Base-by-base conservation (phyloP, 1,140 invertebrate genomes). In the Aphelenchoides fujianensis region DNA sequence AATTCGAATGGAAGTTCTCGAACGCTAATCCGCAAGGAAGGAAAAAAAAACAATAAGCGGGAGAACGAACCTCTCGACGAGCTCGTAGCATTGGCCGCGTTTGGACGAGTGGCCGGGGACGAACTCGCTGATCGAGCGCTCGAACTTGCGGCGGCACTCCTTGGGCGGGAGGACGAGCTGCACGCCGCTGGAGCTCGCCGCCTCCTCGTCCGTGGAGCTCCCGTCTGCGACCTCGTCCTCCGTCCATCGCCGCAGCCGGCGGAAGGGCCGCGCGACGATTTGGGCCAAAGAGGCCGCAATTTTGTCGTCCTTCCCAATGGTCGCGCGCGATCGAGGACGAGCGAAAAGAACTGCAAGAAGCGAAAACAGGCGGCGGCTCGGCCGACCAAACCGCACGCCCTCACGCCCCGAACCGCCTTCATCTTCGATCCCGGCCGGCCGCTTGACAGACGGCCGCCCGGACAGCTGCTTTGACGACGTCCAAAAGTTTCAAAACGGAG, bases 331-430 rank as follows among this genome's bases (percentile, higher is more conserved):
- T n/a, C n/a, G n/a, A n/a, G n/a, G n/a, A n/a, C n/a, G n/a, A n/a
- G n/a, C n/a, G n/a, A n/a, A n/a, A n/a, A 48, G 41, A 48, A 48
- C 23, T 48, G n/a, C 41, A 48, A 48, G 12, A 48, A 48, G 41
- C 12, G 23, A 48, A 48, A 48, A 16, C 12, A 48, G 23, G 23
- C 23, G 12, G 41, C 53, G n/a, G 59, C 23, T 23, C 19, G 16
- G 62, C n/a, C 16, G 64, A 61, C 32, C 19, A 19, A n/a, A 61
- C 28, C n/a, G 19, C n/a, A 16, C n/a, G n/a, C 53, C 64, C n/a
- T 30, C n/a, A 61, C n/a, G 19, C 61, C n/a, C 69, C 64, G 69
- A n/a, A 66, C n/a, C 19, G 0, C 19, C 64, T 66, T 69, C 66
- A 16, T 67, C 30, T 61, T 67, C 64, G 1, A 19, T 16, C 41